These are phyloP conservation scores for Petaurus breviceps DNA, from an alignment of 2,113 vertebrate species.

Conservation along the genomic window DNA sequence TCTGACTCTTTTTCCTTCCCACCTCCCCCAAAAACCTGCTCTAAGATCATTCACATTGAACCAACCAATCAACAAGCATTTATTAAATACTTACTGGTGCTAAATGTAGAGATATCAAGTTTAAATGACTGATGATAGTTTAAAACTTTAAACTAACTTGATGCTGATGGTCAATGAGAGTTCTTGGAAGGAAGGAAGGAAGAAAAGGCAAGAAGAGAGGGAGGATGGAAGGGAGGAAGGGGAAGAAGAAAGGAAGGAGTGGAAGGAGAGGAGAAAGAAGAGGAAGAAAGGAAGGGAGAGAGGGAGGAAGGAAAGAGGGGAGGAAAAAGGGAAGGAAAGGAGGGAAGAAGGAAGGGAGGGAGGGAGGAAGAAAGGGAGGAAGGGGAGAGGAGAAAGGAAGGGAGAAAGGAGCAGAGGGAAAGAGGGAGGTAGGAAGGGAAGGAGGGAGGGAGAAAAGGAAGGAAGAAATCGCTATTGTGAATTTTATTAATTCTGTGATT, in stretches of 20 bases:
- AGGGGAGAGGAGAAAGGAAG: fast-evolving
- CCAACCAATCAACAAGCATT: background rate
- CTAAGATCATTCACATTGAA: background rate
- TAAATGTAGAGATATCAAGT: background rate
- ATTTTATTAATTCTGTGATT: background rate
- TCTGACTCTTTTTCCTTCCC: too few species aligned
- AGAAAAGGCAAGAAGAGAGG: background rate
- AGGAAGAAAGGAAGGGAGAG: too few species aligned
- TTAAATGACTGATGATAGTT: constrained; percentile 12
- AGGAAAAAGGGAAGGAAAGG: background rate
- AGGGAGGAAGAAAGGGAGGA: too few species aligned
- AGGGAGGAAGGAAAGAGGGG: fast-evolving
- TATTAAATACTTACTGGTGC: background rate
- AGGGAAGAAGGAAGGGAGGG: background rate
- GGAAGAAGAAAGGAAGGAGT: background rate
- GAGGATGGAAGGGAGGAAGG: background rate
- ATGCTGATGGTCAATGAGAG: background rate
- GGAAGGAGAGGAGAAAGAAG: background rate
- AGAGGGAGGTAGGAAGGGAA: too few species aligned
- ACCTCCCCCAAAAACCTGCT: background rate
- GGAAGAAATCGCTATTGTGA: background rate
- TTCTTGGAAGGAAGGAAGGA: background rate
- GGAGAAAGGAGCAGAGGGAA: too few species aligned
- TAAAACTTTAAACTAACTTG: background rate
- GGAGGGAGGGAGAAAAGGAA: too few species aligned